A percentile compares a stretch with the other conserved stretches of the same genome.
Evolutionary conservation across 2,888 invertebrate genomes (phyloP).

Genomic region (Lumbricus terrestris): DNA sequence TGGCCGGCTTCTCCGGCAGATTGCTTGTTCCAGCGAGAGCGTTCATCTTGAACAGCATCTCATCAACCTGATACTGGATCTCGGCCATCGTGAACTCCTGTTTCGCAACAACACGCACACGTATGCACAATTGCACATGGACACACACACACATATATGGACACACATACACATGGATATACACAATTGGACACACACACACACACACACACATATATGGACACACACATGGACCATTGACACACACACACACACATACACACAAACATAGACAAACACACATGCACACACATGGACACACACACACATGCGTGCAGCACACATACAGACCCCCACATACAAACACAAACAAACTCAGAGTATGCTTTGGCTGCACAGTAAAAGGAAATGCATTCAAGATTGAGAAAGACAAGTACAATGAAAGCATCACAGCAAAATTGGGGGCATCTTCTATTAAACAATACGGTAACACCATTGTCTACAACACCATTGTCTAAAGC

Average conservation of each 20-base stretch:
- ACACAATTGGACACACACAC: too few relatives aligned
- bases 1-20: slow-evolving; percentile 53
- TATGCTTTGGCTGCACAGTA: neutral
- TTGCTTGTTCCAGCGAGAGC: slow-evolving; percentile 52
- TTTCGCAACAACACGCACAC: neutral
- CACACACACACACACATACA: too few relatives aligned
- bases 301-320: too few relatives aligned
- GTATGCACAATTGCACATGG: too few relatives aligned
- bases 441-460: neutral
- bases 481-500: neutral
- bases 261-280: too few relatives aligned
- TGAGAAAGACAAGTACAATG: neutral
- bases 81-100: slow-evolving; percentile 59
- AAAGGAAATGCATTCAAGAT: neutral
- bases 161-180: too few relatives aligned
- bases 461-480: too few relatives aligned
- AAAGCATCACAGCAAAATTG: neutral
- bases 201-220: too few relatives aligned
- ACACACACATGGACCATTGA: too few relatives aligned
- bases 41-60: slow-evolving; percentile 57
- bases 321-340: neutral
- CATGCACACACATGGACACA: too few relatives aligned
- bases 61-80: slow-evolving; percentile 58
- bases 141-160: too few relatives aligned
- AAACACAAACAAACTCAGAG: neutral